Conservation (phyloP, 1,140 invertebrate genomes). For the Penaeus indicus region DNA sequence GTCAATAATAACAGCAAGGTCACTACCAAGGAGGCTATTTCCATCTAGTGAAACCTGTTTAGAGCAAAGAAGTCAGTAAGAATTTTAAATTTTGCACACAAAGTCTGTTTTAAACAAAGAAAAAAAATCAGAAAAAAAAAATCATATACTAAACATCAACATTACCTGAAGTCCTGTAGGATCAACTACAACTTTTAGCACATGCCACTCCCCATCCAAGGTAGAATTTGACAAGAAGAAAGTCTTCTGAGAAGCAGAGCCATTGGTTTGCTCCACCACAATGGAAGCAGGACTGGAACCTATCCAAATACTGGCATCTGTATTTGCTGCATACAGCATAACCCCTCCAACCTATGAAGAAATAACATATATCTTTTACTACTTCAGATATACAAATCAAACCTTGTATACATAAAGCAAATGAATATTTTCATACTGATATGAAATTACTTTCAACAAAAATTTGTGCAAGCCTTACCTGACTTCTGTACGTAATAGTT, state of each 20-base stretch:
- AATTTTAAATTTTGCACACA: background rate
- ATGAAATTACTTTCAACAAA: background rate
- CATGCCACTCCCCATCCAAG: conserved; percentile 69
- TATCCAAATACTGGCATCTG: conserved; percentile 48
- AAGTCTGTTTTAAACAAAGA: background rate
- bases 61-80: background rate
- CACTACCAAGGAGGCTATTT: conserved; percentile 38
- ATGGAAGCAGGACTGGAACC: conserved; percentile 29
- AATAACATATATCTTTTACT: background rate
- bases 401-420: background rate
- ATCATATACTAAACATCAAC: background rate
- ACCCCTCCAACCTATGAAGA: conserved; percentile 61
- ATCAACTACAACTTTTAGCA: conserved; percentile 64
- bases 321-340: conserved; percentile 43
- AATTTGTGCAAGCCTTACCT: conserved; percentile 23
- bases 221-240: conserved; percentile 55
- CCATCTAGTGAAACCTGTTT: conserved; percentile 47
- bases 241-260: conserved; percentile 30
- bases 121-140: background rate
- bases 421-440: background rate
- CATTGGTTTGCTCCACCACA: conserved; percentile 51
- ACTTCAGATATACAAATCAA: too few species aligned
- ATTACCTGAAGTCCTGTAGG: conserved; percentile 49
- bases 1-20: conserved; percentile 32
- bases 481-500: conserved; percentile 55